Conservation (phyloP, 1,140 invertebrate genomes). For the Heliothis virescens region DNA sequence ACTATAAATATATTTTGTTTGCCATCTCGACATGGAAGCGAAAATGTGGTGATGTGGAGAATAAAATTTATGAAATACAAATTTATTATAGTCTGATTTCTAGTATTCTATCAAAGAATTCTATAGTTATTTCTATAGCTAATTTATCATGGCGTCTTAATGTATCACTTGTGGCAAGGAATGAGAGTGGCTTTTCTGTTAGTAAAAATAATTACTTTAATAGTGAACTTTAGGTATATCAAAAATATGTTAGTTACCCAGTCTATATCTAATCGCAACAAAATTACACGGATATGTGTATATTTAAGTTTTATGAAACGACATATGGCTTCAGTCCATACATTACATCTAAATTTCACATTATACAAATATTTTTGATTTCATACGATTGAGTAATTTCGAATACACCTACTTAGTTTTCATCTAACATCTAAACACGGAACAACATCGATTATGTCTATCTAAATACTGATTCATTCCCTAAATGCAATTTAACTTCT, state of each 20-base stretch:
- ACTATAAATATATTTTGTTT: constrained; percentile 32
- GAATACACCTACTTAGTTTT: neutral
- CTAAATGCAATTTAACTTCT: neutral
- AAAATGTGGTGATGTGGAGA: neutral
- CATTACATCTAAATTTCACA: too few relatives aligned
- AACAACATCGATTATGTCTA: constrained; percentile 7
- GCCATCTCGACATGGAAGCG: constrained; percentile 1
- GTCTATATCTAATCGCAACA: neutral
- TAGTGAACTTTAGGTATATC: constrained; percentile 23
- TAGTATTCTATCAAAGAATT: neutral
- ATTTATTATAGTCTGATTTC: neutral
- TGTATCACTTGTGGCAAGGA: constrained; percentile 47
- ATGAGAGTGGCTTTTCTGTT: constrained; percentile 36
- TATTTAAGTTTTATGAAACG: neutral
- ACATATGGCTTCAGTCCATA: too few relatives aligned
- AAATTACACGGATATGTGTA: neutral
- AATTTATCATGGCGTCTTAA: constrained; percentile 24
- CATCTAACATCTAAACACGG: constrained; percentile 23
- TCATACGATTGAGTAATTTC: too few relatives aligned
- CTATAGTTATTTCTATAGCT: neutral
- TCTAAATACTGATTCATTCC: constrained; percentile 28
- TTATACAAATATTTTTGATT: too few relatives aligned
- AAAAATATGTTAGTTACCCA: constrained; percentile 38
- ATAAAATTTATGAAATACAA: neutral
- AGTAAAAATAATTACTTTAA: neutral